Conservation (phyloP, 2,113 vertebrate genomes). For the Caracal caracal region DNA sequence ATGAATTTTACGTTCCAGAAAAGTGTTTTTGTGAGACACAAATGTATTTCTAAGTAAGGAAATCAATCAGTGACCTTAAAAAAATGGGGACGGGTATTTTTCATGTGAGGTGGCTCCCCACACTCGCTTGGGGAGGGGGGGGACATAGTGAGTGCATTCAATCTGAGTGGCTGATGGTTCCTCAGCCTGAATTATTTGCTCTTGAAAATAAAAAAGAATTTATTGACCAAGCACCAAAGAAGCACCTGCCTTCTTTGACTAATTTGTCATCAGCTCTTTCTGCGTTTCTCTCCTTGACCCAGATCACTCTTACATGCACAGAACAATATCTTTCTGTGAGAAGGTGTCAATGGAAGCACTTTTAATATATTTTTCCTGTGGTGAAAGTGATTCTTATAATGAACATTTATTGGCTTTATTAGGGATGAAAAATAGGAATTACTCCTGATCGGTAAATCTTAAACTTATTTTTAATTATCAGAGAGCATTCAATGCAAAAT, state of each 20-base stretch:
- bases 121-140: not conserved
- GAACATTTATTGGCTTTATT: slow-evolving; percentile 6
- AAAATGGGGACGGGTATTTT: not conserved
- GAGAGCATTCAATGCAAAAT: slow-evolving; percentile 44
- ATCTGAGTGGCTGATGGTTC: not conserved
- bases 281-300: not conserved
- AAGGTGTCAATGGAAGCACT: not conserved
- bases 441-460: slow-evolving; percentile 38
- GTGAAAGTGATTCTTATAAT: slow-evolving; percentile 9
- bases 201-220: not conserved
- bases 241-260: not conserved
- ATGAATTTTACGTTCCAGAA: not conserved
- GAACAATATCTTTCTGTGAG: not conserved
- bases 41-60: not conserved
- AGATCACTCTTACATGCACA: not conserved
- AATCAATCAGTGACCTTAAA: not conserved
- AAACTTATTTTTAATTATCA: slow-evolving; percentile 63
- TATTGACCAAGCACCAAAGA: not conserved
- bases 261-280: not conserved
- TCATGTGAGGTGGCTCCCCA: not conserved
- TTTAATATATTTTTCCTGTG: not conserved
- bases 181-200: not conserved
- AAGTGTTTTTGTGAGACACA: slow-evolving; percentile 1
- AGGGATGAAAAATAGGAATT: slow-evolving; percentile 23
- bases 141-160: not conserved